phyloP scores from a whole-genome alignment of 2,113 vertebrate species.

The Urocolius indicus region DNA sequence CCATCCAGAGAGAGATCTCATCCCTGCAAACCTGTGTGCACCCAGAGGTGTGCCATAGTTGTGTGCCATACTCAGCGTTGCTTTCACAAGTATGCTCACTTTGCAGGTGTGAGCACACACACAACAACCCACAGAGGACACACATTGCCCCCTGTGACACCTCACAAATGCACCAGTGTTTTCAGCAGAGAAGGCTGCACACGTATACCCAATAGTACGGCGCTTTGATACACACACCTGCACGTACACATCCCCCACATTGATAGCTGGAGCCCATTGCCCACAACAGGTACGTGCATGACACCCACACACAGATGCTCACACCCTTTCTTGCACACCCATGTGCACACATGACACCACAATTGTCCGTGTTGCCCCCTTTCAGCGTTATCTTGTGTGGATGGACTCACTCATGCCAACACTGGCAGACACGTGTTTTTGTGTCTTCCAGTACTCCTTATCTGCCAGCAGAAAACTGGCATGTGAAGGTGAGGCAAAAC shows the following conservation, averaged over 20 bases:
- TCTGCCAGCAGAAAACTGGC: neutral
- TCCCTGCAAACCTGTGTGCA: neutral
- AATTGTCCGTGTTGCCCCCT: neutral
- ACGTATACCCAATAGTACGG: neutral
- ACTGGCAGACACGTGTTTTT: neutral
- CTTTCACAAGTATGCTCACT: neutral
- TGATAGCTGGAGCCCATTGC: no score
- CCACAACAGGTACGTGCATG: neutral
- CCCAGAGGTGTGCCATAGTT: neutral
- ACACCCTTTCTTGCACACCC: neutral
- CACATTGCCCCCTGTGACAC: rapidly evolving
- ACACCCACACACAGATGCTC: neutral
- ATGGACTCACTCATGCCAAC: neutral
- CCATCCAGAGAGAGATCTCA: neutral
- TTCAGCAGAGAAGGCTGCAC: neutral
- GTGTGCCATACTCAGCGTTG: neutral
- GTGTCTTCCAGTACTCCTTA: neutral
- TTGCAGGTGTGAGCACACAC: neutral
- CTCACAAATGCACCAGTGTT: neutral
- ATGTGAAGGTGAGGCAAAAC: neutral
- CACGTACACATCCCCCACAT: neutral
- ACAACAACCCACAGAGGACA: neutral
- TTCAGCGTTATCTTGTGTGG: neutral
- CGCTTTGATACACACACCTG: neutral
- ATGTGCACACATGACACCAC: neutral